Conservation (phyloP, 2,888 invertebrate genomes). For the Noctua janthe region DNA sequence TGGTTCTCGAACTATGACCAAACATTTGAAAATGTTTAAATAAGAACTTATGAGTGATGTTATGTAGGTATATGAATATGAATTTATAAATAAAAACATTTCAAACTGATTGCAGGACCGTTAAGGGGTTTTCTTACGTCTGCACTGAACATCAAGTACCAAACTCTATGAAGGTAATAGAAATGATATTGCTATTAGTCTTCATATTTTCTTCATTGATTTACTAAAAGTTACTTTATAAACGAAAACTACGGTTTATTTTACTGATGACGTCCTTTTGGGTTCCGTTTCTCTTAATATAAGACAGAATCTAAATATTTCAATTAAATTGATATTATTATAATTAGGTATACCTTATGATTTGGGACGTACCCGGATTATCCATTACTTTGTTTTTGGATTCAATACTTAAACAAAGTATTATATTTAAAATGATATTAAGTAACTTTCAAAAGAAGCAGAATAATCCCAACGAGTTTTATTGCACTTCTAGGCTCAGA, state of each 20-base stretch:
- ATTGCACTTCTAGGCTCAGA: not conserved
- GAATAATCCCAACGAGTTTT: not conserved
- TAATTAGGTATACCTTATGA: not conserved
- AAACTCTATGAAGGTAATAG: not conserved
- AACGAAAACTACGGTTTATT: not conserved
- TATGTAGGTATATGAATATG: not conserved
- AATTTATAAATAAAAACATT: constrained; percentile 10
- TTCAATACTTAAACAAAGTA: not conserved
- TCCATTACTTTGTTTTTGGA: not conserved
- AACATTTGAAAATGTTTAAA: not conserved
- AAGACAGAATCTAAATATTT: not conserved
- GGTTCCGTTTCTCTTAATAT: not conserved
- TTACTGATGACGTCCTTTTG: not conserved
- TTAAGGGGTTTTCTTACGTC: not conserved
- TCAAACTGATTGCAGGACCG: constrained; percentile 7
- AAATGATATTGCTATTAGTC: not conserved
- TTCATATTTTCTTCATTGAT: constrained; percentile 6
- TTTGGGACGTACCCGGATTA: not conserved
- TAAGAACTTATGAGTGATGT: not conserved
- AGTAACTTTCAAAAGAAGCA: not conserved
- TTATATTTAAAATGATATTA: not conserved
- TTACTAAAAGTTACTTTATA: not conserved
- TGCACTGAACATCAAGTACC: not conserved
- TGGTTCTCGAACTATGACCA: not conserved
- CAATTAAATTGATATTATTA: not conserved